Evolutionary conservation across 1,140 invertebrate genomes (phyloP).

Genomic region (Drosophila albomicans): DNA sequence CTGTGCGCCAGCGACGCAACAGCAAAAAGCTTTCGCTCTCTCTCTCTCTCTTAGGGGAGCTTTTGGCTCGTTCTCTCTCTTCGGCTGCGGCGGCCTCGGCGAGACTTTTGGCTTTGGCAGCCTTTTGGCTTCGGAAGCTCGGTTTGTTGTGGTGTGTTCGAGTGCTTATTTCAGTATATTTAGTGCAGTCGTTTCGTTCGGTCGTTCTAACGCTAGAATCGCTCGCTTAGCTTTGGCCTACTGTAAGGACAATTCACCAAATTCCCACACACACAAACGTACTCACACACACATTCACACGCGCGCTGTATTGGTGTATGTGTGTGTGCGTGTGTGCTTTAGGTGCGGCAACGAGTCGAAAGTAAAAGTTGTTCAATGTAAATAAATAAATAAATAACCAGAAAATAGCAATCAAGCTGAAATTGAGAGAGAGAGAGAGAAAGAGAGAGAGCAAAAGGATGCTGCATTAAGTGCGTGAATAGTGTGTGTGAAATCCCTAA

Average conservation of each 20-base stretch:
- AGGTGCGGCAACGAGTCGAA: conserved; percentile 55
- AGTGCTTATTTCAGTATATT: conserved; percentile 75
- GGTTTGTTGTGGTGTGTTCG: conserved; percentile 47
- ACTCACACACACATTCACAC: conserved; percentile 17
- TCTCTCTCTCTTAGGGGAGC: conserved; percentile 38
- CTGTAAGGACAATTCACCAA: conserved; percentile 61
- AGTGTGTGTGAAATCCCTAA: conserved; percentile 37
- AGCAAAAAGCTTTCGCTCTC: conserved; percentile 46
- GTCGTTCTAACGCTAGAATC: conserved; percentile 66
- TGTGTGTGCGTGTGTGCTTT: conserved; percentile 13
- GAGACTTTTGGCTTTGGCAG: conserved; percentile 22
- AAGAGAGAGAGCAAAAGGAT: conserved; percentile 28
- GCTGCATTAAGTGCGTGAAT: conserved; percentile 51
- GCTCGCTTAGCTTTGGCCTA: conserved; percentile 48
- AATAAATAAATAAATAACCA: conserved; percentile 70
- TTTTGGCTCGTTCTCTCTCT: conserved; percentile 38
- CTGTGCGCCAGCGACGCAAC: conserved; percentile 42
- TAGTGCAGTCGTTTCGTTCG: conserved; percentile 82
- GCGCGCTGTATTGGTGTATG: conserved; percentile 1
- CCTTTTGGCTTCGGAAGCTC: conserved; percentile 45
- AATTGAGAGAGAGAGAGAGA: conserved; percentile 39
- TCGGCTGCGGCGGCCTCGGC: conserved; percentile 23
- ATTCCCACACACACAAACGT: conserved; percentile 22
- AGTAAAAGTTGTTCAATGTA: conserved; percentile 69
- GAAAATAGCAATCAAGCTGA: conserved; percentile 37